phyloP scores from a whole-genome alignment of 2,888 invertebrate species.

The Lasioglossum zephyrum region DNA sequence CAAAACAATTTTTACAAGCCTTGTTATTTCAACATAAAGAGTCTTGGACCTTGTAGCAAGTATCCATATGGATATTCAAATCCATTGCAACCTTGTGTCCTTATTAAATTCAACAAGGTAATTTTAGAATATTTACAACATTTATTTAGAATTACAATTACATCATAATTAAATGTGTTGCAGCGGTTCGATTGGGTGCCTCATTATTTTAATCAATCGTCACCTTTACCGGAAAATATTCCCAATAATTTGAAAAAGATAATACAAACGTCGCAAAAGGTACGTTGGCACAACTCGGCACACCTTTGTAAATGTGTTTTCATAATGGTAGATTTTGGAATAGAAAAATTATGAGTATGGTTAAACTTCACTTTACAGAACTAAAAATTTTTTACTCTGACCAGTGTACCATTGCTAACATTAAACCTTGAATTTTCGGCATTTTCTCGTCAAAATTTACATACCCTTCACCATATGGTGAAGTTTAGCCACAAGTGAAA shows the following conservation, averaged over 20 bases:
- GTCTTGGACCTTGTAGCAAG: constrained; percentile 73
- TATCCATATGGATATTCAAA: constrained; percentile 76
- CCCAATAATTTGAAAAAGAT: constrained; percentile 70
- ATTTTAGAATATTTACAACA: not conserved
- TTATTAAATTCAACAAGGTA: constrained; percentile 79
- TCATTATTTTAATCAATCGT: constrained; percentile 73
- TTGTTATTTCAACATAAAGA: constrained; percentile 74
- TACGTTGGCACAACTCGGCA: constrained; percentile 17
- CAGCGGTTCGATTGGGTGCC: constrained; percentile 80
- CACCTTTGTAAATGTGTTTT: not conserved
- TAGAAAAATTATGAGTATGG: not conserved
- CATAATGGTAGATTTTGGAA: not conserved
- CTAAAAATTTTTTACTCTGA: too few species aligned
- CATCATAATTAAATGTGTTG: not conserved
- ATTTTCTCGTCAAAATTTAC: too few species aligned
- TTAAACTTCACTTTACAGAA: too few species aligned
- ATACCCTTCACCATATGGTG: too few species aligned
- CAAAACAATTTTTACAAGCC: constrained; percentile 62
- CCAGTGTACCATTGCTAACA: too few species aligned
- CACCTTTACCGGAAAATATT: constrained; percentile 74
- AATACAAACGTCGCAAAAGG: constrained; percentile 70
- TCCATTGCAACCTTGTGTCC: constrained; percentile 74
- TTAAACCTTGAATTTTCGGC: too few species aligned
- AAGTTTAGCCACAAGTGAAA: not conserved
- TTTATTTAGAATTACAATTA: not conserved